Base-by-base conservation (phyloP, 2,888 invertebrate species). In the Dryococelus australis region DNA sequence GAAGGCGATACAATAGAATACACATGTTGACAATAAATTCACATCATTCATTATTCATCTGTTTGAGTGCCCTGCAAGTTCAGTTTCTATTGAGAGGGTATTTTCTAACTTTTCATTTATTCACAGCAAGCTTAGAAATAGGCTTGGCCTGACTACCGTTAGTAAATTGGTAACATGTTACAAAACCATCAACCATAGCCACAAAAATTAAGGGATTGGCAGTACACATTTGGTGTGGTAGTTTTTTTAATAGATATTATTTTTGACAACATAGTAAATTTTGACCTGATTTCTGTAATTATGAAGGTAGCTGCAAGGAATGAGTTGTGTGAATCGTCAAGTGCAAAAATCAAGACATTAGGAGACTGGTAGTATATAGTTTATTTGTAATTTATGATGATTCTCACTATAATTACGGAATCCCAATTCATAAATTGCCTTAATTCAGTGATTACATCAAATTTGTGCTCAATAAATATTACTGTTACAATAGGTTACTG, bases 61-160 rank as follows among this genome's bases (percentile, higher is more conserved):
- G 65, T 65, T 65, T 65, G 65, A 65, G 65, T 65, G 65, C 20
- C 65, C 65, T 65, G 65, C 65, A 65, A 65, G 65, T 16, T 65
- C 65, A 65, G 65, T 16, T 24, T 65, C 65, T 65, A 65, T 65
- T 65, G 65, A 65, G 16, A 65, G 65, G 20, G 65, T 65, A 65
- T 65, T 65, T 65, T 65, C 65, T 12, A 65, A 65, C 65, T 65
- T 65, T 5, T 12, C 65, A 65, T 65, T 13, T 65, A 12, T 12
- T 20, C 5, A 65, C n/a, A n/a, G n/a, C n/a, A n/a, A n/a, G n/a
- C n/a, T n/a, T n/a, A n/a, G n/a, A n/a, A n/a, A n/a, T n/a, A n/a
- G n/a, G n/a, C n/a, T n/a, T n/a, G n/a, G n/a, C n/a, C n/a, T n/a
- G n/a, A n/a, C n/a, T n/a, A n/a, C n/a, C n/a, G n/a, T n/a, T n/a